phyloP scores from a whole-genome alignment of 1,140 invertebrate species.

The Drosophila pectinifera region DNA sequence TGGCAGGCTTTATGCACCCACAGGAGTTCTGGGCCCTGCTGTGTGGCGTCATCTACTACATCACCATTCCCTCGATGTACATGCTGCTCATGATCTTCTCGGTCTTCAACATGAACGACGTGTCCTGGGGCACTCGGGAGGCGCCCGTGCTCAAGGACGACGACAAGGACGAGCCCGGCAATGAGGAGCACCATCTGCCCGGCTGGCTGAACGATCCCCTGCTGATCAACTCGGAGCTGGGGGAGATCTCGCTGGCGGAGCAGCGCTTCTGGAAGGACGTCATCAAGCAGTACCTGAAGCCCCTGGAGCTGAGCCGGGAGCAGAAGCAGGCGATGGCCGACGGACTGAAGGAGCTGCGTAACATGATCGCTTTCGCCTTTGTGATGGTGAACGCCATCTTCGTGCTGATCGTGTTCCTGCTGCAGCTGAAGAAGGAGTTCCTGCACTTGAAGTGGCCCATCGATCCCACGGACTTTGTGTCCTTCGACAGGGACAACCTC shows the following conservation, averaged over 20 bases:
- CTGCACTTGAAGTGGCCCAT: constrained; percentile 91
- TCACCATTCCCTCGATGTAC: constrained; percentile 97
- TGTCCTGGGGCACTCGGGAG: constrained; percentile 96
- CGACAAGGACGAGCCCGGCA: constrained; percentile 16
- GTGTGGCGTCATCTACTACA: constrained; percentile 93
- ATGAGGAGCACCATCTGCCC: constrained; percentile 84
- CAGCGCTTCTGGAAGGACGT: constrained; percentile 91
- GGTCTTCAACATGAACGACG: constrained; percentile 95
- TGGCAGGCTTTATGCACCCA: constrained; percentile 90
- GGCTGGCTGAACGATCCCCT: constrained; percentile 90
- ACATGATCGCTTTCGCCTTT: constrained; percentile 91
- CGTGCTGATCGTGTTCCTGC: constrained; percentile 91
- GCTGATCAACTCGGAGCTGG: constrained; percentile 87
- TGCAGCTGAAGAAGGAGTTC: constrained; percentile 91
- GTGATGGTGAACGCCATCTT: constrained; percentile 94
- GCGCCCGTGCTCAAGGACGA: constrained; percentile 73
- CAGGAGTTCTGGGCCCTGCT: constrained; percentile 92
- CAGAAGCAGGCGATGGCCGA: constrained; percentile 87
- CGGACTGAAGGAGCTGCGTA: constrained; percentile 88
- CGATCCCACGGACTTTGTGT: constrained; percentile 88
- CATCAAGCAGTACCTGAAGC: constrained; percentile 90
- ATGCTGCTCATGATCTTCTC: constrained; percentile 96
- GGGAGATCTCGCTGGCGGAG: constrained; percentile 88
- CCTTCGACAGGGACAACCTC: constrained; percentile 85
- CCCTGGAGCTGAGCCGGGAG: constrained; percentile 88